These are phyloP conservation scores for Drosophila asahinai DNA, from an alignment of 1,140 invertebrate genomes.

Conservation along the genomic window DNA sequence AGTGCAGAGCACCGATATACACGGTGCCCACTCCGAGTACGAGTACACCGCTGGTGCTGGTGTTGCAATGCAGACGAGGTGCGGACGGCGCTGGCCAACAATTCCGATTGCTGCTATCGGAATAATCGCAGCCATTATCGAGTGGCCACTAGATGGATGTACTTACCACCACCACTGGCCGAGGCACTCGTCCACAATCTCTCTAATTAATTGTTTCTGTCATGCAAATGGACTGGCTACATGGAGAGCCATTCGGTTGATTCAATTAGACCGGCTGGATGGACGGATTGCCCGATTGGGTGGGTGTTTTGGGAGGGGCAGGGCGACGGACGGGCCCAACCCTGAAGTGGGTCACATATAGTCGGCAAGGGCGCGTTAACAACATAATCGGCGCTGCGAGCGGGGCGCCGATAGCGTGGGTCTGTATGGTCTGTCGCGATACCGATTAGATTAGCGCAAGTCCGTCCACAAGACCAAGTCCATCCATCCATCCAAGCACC, in stretches of 20 bases:
- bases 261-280: constrained; percentile 26
- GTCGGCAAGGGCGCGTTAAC: constrained; percentile 20
- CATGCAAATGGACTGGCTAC: constrained; percentile 34
- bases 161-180: constrained; percentile 4
- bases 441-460: constrained; percentile 36
- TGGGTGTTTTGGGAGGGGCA: neutral
- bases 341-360: constrained; percentile 12
- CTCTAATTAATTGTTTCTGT: constrained; percentile 51
- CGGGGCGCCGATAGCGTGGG: constrained; percentile 10
- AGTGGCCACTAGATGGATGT: constrained; percentile 22
- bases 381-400: neutral
- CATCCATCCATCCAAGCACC: constrained; percentile 14
- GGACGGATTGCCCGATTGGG: neutral
- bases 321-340: neutral
- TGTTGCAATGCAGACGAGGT: constrained; percentile 18
- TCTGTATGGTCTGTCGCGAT: constrained; percentile 7
- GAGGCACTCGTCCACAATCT: neutral
- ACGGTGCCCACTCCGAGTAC: neutral
- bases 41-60: neutral
- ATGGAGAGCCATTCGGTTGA: neutral
- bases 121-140: constrained; percentile 31
- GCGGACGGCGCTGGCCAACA: constrained; percentile 10
- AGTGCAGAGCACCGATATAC: constrained; percentile 24
- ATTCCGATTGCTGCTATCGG: constrained; percentile 18
- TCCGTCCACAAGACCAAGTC: constrained; percentile 36